Conservation (phyloP, 2,888 invertebrate genomes). For the Ethmia dodecea region DNA sequence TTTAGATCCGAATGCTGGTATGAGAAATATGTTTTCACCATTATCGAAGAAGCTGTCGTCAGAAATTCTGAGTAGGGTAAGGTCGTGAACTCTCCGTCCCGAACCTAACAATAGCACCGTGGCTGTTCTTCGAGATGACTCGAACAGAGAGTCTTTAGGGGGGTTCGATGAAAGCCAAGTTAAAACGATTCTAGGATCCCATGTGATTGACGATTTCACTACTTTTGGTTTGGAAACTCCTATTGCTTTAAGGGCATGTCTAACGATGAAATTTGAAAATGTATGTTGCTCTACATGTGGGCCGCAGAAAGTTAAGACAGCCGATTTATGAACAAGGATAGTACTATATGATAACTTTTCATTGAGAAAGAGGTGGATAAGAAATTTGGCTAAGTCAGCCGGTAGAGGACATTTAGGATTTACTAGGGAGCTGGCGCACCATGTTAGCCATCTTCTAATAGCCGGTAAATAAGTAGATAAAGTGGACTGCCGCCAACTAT, state of each 20-base stretch:
- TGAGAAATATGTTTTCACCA: neutral
- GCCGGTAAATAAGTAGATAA: conserved; percentile 15
- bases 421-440: conserved; percentile 6
- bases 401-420: conserved; percentile 2
- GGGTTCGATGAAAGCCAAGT: conserved; percentile 15
- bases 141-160: neutral
- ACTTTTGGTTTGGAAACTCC: conserved; percentile 3
- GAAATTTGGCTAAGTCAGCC: conserved; percentile 8
- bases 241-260: conserved; percentile 9
- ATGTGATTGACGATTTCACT: conserved; percentile 3
- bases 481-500: conserved; percentile 21
- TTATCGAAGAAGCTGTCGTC: neutral
- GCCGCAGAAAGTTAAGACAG: conserved; percentile 1
- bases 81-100: conserved; percentile 3
- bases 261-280: conserved; percentile 1
- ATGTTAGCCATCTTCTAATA: conserved; percentile 12
- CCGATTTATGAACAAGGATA: conserved; percentile 10
- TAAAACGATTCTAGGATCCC: conserved; percentile 10
- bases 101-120: neutral
- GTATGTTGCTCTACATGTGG: neutral
- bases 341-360: conserved; percentile 11
- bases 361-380: conserved; percentile 8
- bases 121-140: neutral
- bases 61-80: conserved; percentile 1
- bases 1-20: conserved; percentile 4